These are phyloP conservation scores for Microcebus tavaratra DNA, from an alignment of 2,113 vertebrate species.

Conservation along the genomic window DNA sequence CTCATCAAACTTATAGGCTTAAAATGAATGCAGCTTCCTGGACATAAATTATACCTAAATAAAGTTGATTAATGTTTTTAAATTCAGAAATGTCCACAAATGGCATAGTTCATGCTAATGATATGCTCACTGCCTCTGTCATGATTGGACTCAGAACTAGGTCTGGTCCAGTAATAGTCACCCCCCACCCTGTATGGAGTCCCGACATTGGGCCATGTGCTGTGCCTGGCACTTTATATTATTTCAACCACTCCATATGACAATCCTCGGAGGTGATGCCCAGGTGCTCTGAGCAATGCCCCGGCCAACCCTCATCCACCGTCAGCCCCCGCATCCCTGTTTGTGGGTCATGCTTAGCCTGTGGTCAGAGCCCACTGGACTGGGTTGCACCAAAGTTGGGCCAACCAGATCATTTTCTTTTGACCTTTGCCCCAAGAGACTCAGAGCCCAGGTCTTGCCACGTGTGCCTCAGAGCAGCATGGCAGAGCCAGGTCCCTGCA, in stretches of 20 bases:
- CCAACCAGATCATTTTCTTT: not conserved
- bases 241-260: too few relatives aligned
- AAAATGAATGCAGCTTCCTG: not conserved
- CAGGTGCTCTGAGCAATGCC: not conserved
- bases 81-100: not conserved
- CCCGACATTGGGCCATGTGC: fast-evolving
- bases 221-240: fast-evolving
- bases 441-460: not conserved
- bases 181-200: fast-evolving
- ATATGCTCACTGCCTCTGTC: not conserved
- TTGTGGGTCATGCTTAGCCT: not conserved
- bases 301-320: too few relatives aligned
- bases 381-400: not conserved
- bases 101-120: not conserved
- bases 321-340: not conserved
- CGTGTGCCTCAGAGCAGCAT: not conserved
- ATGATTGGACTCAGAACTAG: too few relatives aligned
- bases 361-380: not conserved
- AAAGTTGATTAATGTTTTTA: not conserved
- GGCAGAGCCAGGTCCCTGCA: not conserved
- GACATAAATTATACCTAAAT: not conserved
- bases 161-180: fast-evolving
- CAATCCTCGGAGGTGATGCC: too few relatives aligned
- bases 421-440: not conserved
- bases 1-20: not conserved